Evolutionary conservation across 2,888 invertebrate genomes (phyloP).

Genomic region (Drosophila nigritarsus): DNA sequence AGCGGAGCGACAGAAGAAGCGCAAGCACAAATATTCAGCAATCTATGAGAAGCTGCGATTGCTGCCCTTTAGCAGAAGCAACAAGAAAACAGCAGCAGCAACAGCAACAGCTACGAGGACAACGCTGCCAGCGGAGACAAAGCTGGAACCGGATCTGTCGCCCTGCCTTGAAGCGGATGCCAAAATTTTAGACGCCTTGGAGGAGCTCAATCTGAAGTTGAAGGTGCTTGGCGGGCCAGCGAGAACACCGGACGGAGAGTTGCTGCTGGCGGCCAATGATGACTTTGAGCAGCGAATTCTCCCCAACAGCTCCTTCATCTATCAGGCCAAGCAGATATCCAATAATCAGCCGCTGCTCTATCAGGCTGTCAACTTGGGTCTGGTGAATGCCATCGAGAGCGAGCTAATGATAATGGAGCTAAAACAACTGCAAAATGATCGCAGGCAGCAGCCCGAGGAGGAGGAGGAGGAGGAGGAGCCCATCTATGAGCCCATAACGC

Average conservation of each 20-base stretch:
- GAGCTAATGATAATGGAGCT: constrained; percentile 77
- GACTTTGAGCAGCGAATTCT: constrained; percentile 85
- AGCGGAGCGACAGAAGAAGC: constrained; percentile 68
- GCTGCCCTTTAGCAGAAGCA: constrained; percentile 64
- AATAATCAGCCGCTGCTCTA: constrained; percentile 69
- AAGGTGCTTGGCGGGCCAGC: constrained; percentile 63
- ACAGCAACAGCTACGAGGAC: constrained; percentile 43
- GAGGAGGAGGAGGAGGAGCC: constrained; percentile 32
- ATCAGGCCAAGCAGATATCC: constrained; percentile 85
- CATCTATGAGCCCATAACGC: constrained; percentile 80
- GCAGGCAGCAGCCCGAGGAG: neutral
- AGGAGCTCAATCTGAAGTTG: constrained; percentile 81
- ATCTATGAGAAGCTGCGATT: constrained; percentile 84
- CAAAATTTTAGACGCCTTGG: constrained; percentile 82
- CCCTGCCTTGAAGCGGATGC: constrained; percentile 76
- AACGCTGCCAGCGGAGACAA: neutral
- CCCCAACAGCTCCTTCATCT: constrained; percentile 89
- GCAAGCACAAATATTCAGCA: constrained; percentile 80
- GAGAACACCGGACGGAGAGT: constrained; percentile 15
- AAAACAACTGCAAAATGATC: constrained; percentile 46
- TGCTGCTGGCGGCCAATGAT: constrained; percentile 63
- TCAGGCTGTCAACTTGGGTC: constrained; percentile 83
- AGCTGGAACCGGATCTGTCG: constrained; percentile 13
- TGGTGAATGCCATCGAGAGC: constrained; percentile 82
- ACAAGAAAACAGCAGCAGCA: constrained; percentile 55